Base-by-base conservation (phyloP, 2,888 invertebrate genomes). In the Clusia tigrina region DNA sequence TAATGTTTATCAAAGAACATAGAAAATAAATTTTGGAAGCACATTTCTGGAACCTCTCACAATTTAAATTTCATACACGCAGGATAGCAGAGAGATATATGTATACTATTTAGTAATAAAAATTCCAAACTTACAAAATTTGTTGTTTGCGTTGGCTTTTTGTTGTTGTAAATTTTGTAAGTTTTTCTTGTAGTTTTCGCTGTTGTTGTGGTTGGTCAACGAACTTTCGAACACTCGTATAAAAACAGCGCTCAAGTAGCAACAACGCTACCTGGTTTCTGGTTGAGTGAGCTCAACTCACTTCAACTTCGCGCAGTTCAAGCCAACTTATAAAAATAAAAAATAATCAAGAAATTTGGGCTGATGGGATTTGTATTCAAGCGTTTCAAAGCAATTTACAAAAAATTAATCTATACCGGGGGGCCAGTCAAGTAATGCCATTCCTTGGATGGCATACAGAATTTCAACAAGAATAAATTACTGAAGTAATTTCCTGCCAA, bases 61-160 rank as follows among this genome's bases (percentile, higher is more conserved):
- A n/a, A 64, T 60, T 64, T 60, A 64, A 64, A 51, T 58, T 64
- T 61, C 60, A 64, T 20, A 60, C 56, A 64, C 51, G 51, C 60
- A 32, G 42, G 42, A 9, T 20, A 52, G 42, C 48, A 32, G 37
- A 58, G 48, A 42, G 18, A 24, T 26, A 64, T 32, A 60, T 53
- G 20, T 23, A 51, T 20, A 37, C n/a, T n/a, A 58, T 54, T 51
- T 51, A 55, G 58, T 37, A 64, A 61, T 61, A 61, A 58, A 65
- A 65, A 65, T 61, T 62, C 64, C 64, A 18, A 24, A 61, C n/a
- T n/a, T n/a, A n/a, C n/a, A 26, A 20, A 38, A 37, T 48, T 63
- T 63, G 42, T 38, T 56, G 32, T 38, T 38, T 63, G 42, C 22
- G 18, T 22, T 48, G 48, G 48, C 15, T 48, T 48, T 48, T 48